Evolutionary conservation across 2,888 invertebrate species (phyloP).

Genomic region (Atrina japonica): DNA sequence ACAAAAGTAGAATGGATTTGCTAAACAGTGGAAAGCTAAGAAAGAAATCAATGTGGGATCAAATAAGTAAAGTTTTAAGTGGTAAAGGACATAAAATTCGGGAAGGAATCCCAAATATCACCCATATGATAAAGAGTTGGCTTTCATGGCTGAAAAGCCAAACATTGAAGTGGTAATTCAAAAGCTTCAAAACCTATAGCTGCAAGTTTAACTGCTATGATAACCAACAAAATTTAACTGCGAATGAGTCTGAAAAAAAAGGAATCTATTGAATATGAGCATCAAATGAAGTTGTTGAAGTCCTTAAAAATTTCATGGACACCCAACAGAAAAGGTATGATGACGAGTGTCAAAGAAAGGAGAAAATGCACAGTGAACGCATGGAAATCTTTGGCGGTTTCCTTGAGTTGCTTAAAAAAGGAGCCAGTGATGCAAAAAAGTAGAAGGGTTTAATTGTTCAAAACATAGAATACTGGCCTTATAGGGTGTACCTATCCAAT

Average conservation of each 20-base stretch:
- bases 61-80: no score
- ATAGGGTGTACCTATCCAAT: no score
- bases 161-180: not conserved
- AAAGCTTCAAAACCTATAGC: slow-evolving; percentile 5
- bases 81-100: no score
- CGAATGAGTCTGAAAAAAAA: slow-evolving; percentile 5
- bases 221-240: slow-evolving; percentile 7
- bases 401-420: not conserved
- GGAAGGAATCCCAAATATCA: no score
- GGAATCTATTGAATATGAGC: slow-evolving; percentile 1
- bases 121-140: no score
- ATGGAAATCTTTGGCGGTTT: slow-evolving; percentile 7
- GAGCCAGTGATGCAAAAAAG: no score
- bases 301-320: slow-evolving; percentile 7
- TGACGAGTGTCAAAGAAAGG: slow-evolving; percentile 7
- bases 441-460: no score
- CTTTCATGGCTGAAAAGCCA: no score
- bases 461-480: no score
- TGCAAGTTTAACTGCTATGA: slow-evolving; percentile 5
- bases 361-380: slow-evolving; percentile 7
- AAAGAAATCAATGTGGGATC: no score
- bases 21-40: no score
- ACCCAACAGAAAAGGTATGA: slow-evolving; percentile 7
- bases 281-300: slow-evolving; percentile 5
- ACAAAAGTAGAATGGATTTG: no score